Evolutionary conservation across 2,113 vertebrate genomes (phyloP).

Genomic region (Silurus meridionalis): DNA sequence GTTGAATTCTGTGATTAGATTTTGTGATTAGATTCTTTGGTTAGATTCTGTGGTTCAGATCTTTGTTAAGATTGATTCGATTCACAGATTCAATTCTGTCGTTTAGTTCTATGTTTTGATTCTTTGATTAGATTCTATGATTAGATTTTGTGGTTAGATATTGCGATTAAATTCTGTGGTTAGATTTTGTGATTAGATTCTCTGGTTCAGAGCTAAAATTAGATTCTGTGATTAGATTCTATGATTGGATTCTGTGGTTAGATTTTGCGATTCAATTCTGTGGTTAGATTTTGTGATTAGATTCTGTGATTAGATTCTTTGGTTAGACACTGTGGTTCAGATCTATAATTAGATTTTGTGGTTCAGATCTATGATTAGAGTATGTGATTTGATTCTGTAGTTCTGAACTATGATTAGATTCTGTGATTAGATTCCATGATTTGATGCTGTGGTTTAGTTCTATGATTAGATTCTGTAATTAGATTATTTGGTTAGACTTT

Average conservation of each 20-base stretch:
- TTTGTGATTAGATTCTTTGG: background rate
- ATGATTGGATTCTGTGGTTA: background rate
- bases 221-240: background rate
- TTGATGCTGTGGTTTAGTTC: background rate
- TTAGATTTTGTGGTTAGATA: background rate
- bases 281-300: background rate
- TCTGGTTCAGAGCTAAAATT: background rate
- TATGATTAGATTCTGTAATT: background rate
- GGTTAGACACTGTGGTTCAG: background rate
- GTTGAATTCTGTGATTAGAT: background rate
- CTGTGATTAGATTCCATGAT: background rate
- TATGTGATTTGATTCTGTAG: too few relatives aligned
- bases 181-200: background rate
- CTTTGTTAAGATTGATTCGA: background rate
- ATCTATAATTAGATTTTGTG: background rate
- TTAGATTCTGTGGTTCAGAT: background rate
- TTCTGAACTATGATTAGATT: too few relatives aligned
- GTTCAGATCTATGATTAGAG: too few relatives aligned
- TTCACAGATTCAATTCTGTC: background rate
- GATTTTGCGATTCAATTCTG: background rate
- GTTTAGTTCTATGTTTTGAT: background rate
- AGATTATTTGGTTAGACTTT: background rate
- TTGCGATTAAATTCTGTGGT: background rate
- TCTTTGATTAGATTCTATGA: background rate
- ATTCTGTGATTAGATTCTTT: background rate